Conservation (phyloP, 2,797 vertebrate genomes). For the Morus bassanus region DNA sequence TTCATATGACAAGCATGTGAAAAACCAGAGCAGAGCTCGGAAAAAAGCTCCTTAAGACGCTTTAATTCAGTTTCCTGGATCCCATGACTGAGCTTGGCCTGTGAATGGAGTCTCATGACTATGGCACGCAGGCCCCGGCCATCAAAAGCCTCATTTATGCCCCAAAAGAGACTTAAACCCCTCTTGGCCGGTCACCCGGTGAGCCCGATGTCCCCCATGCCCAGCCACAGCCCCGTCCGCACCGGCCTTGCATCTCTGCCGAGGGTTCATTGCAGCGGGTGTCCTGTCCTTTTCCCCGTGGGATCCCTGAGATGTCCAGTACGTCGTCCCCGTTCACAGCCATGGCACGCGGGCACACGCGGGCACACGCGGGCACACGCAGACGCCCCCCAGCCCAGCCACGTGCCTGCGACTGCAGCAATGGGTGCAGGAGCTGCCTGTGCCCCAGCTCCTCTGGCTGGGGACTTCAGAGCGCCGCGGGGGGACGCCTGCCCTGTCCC, state of each 20-base stretch:
- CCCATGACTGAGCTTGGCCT: constrained; percentile 62
- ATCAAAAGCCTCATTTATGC: constrained; percentile 64
- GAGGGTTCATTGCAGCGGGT: accelerated
- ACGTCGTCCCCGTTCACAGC: neutral
- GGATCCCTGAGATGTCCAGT: accelerated
- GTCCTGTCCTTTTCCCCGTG: accelerated
- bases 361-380: accelerated
- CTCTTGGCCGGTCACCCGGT: neutral
- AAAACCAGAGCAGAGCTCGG: neutral
- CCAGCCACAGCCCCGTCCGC: accelerated
- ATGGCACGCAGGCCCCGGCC: neutral
- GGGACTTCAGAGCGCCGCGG: accelerated
- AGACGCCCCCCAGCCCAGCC: neutral
- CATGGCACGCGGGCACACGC: accelerated
- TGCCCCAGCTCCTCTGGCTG: neutral
- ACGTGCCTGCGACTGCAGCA: accelerated
- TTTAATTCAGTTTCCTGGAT: constrained; percentile 58
- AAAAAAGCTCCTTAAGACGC: constrained; percentile 64
- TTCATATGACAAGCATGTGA: constrained; percentile 72
- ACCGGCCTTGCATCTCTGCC: accelerated
- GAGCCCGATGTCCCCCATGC: accelerated
- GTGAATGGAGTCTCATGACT: constrained; percentile 55
- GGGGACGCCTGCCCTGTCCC: neutral
- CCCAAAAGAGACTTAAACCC: constrained; percentile 32
- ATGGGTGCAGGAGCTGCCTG: neutral